Base-by-base conservation (phyloP, 1,140 invertebrate species). In the Ceratitis capitata region DNA sequence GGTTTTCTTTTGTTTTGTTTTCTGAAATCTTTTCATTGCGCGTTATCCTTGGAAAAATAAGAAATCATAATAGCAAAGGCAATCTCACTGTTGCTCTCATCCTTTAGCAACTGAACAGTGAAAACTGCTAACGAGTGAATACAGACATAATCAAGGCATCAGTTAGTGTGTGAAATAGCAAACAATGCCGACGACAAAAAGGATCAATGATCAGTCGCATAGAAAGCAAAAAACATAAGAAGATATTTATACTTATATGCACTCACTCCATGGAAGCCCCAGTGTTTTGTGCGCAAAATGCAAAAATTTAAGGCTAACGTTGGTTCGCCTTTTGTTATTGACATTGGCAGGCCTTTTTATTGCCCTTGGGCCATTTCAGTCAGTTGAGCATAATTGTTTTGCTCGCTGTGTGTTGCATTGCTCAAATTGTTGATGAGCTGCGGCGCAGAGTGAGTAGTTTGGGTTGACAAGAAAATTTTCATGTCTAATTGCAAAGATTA, bases 361-460 rank as follows among this genome's bases (percentile, higher is more conserved):
- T 83, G 82, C 82, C 82, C 82, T 58, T 83, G 82, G 82, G 82
- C 82, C 42, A 45, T 78, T 78, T 45, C 69, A 47, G 69, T 78
- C 39, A 78, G 69, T 78, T 78, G 45, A 78, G 69, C 69, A 45
- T 45, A 78, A 78, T 78, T 78, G 39, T 78, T 23, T 42, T 78
- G 69, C 69, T 78, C 69, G 42, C 9, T 39, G 45, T 23, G 69
- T 39, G 45, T 78, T 78, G 69, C 69, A 78, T 78, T 78, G 69
- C n/a, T n/a, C n/a, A 78, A 78, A 78, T 78, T 78, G 69, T 45
- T 10, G 69, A 45, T n/a, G 42, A 45, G 23, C 12, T 45, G 39
- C 26, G 4, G 39, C 2, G 42, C 9, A 12, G 69, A 78, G 69
- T 78, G 69, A 78, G 69, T 78, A 39, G 35, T 78, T 78, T 78